Evolutionary conservation across 2,888 invertebrate species (phyloP).

Genomic region (Tortrix viridana): DNA sequence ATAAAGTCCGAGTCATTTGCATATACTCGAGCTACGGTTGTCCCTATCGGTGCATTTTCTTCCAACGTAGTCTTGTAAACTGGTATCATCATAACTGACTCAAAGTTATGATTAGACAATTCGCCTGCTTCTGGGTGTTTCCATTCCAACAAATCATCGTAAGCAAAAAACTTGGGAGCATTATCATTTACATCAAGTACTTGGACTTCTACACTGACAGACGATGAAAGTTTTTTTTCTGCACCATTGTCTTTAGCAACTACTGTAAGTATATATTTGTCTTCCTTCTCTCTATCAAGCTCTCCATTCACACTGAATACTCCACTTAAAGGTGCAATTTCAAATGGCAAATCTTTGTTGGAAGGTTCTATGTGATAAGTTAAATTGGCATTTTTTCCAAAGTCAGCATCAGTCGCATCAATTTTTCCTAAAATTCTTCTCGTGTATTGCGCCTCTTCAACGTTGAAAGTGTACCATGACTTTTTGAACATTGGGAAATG

Average conservation of each 20-base stretch:
- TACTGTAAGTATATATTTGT: constrained; percentile 88
- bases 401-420: constrained; percentile 91
- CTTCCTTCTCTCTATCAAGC: constrained; percentile 89
- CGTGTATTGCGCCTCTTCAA: constrained; percentile 90
- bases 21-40: constrained; percentile 88
- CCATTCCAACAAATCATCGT: constrained; percentile 85
- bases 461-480: constrained; percentile 92
- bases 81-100: constrained; percentile 85
- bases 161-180: constrained; percentile 90
- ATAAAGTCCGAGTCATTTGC: constrained; percentile 94
- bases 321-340: constrained; percentile 87
- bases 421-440: constrained; percentile 89
- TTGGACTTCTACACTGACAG: constrained; percentile 91
- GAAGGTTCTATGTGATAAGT: constrained; percentile 86
- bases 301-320: constrained; percentile 89
- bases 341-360: constrained; percentile 85
- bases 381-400: constrained; percentile 91
- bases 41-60: constrained; percentile 90
- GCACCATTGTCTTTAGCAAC: constrained; percentile 90
- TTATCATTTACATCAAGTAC: constrained; percentile 94
- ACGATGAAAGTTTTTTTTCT: constrained; percentile 86
- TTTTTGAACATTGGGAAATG: constrained; percentile 93
- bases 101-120: constrained; percentile 79
- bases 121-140: constrained; percentile 77
- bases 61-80: constrained; percentile 90